phyloP scores from a whole-genome alignment of 1,140 invertebrate species.

The Rhysida immarginata region DNA sequence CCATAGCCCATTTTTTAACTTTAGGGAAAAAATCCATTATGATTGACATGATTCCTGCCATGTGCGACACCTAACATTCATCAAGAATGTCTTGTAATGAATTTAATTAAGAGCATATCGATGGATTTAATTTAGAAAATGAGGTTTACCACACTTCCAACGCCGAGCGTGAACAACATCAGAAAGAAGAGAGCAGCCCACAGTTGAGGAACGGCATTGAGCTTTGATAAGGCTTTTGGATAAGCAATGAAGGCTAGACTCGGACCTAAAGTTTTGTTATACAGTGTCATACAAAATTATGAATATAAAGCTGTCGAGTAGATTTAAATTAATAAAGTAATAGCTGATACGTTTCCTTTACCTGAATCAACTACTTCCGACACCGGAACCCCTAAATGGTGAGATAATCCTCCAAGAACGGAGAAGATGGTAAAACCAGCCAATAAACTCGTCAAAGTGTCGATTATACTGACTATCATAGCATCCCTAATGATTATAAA shows the following conservation, averaged over 20 bases:
- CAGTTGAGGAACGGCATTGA: slow-evolving; percentile 27
- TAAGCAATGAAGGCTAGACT: slow-evolving; percentile 30
- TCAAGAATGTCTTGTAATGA: no score
- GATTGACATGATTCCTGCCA: slow-evolving; percentile 47
- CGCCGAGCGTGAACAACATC: slow-evolving; percentile 24
- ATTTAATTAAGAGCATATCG: no score
- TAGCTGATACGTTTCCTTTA: no score
- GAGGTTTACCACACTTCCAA: slow-evolving; percentile 23
- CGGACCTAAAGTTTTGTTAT: slow-evolving; percentile 16
- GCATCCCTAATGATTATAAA: no score
- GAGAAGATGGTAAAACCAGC: slow-evolving; percentile 32
- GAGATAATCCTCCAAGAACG: slow-evolving; percentile 30
- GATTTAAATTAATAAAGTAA: no score
- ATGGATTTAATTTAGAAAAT: no score
- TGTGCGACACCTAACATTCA: slow-evolving; percentile 28
- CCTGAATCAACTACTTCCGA: slow-evolving; percentile 15
- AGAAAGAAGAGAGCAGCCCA: slow-evolving; percentile 26
- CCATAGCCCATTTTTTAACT: slow-evolving; percentile 39
- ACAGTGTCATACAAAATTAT: background rate
- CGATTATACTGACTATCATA: slow-evolving; percentile 28
- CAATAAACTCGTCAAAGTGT: slow-evolving; percentile 31
- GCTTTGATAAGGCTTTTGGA: slow-evolving; percentile 29
- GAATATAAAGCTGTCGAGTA: background rate
- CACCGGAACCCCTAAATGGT: slow-evolving; percentile 18
- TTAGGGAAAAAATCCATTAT: slow-evolving; percentile 51